Evolutionary conservation across 2,888 invertebrate species (phyloP), one percentile per base, ranked within the genome.

Genomic region (Ennomos quercinarius): DNA sequence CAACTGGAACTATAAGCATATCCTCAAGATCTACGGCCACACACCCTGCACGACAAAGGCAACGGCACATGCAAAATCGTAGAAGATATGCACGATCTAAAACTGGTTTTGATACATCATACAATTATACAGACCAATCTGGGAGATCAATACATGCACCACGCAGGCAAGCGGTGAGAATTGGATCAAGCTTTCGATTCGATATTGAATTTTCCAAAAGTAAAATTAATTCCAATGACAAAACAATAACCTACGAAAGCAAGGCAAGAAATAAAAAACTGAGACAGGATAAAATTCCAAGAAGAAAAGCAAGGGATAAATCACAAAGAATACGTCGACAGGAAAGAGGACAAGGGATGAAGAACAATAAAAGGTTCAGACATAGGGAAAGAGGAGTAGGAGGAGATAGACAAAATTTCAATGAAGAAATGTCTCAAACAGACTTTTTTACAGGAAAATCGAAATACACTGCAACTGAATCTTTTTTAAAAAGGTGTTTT

Each of bases 201-300:
- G 68, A 73, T 44, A 59, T 81, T 27, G 72, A 76, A 56, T 73
- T 77, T 66, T 70, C 62, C 41, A 77, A 76, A 68, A 63, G 71
- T 40, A 41, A 35, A 11, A 40, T 12, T 35, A 8, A n/a, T 9
- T 2, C 35, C 40, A 27, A 61, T 8, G 38, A 39, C 37, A 41
- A 47, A 27, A 11, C 8, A 47, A 27, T 40, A n/a, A 27, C 34
- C 11, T 27, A n/a, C 27, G 8, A 36, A 41, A 35, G 10, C 34
- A 40, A 36, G 9, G 38, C 42, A 12, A 51, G 50, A 44, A 53
- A 40, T 10, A 9, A 54, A 48, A 56, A 40, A 27, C 11, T 52
- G 17, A 38, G 10, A 11, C 13, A 56, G 36, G 2, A 52, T 42
- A 52, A 17, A 45, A 12, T 12, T 10, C 36, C 9, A 45, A 42